These are phyloP conservation scores for Rhopalosiphum nymphaeae DNA, from an alignment of 2,888 invertebrate species.

Conservation along the genomic window DNA sequence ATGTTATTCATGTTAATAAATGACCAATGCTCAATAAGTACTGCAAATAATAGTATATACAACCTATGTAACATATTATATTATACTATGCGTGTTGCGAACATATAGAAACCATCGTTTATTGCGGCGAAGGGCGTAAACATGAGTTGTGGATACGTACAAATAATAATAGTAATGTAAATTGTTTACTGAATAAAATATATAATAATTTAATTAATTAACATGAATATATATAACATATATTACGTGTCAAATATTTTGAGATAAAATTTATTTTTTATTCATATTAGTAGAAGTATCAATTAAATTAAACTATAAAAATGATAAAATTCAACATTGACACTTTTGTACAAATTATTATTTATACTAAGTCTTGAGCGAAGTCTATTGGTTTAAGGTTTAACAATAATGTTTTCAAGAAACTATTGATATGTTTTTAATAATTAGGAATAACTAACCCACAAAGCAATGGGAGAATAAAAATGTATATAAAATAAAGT, in stretches of 20 bases:
- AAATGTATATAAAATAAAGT: neutral
- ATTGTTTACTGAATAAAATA: neutral
- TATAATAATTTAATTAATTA: neutral
- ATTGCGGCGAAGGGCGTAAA: neutral
- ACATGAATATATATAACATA: neutral
- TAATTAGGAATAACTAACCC: neutral
- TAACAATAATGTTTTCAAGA: neutral
- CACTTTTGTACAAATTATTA: neutral
- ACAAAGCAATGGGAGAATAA: neutral
- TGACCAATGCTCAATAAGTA: neutral
- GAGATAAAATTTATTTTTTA: neutral
- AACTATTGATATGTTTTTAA: neutral
- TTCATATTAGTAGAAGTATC: neutral
- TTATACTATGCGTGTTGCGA: neutral
- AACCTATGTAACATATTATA: neutral
- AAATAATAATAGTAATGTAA: neutral
- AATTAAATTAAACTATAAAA: neutral
- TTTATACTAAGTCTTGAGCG: neutral
- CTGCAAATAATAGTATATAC: neutral
- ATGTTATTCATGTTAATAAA: neutral
- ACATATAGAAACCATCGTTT: neutral
- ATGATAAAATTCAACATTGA: neutral
- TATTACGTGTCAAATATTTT: neutral
- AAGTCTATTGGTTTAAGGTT: neutral
- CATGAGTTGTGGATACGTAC: neutral